Base-by-base conservation (phyloP, 1,140 invertebrate genomes). In the Caerostris darwini region DNA sequence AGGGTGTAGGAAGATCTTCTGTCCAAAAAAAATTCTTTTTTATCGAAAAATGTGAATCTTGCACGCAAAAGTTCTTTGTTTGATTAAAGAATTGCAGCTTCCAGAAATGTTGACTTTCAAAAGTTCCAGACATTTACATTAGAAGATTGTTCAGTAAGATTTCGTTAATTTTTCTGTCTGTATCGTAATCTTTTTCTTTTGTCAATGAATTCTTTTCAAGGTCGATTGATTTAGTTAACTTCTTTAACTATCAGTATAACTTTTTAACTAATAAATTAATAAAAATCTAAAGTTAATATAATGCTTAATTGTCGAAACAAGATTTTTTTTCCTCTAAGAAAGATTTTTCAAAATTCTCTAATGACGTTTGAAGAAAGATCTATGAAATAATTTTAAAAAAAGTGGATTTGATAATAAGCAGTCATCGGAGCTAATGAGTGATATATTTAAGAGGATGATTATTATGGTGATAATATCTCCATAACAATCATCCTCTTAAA, bases 1-100 rank as follows among this genome's bases (percentile, higher is more conserved):
- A 77, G 71, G 71, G 34, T 34, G 71, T 77, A 50, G 71, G 34
- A 77, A 34, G 71, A 12, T 77, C 71, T 77, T 77, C 71, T 77
- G 71, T 77, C 10, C 19, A 10, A 53, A 34, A 34, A 34, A 34
- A 34, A 34, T 53, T 34, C 12, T 2, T 77, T 77, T 53, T 77
- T 50, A 77, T 77, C 4, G 71, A 34, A 10, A 12, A 77, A 77
- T 77, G 34, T 50, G 34, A 12, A 53, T 53, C 71, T 77, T 5
- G 3, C 71, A 77, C 71, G 71, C 71, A 77, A 77, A 12, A 50
- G 12, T 77, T 77, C 34, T 50, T 71, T 4, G 34, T 77, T 77
- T 77, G 34, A 77, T 77, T 77, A 34, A 77, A 19, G 71, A 53
- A 50, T 34, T 12, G 71, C 12, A 10, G 71, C 34, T 34, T 34